Base-by-base conservation (phyloP, 2,113 vertebrate species). In the Ariopsis seemanni region DNA sequence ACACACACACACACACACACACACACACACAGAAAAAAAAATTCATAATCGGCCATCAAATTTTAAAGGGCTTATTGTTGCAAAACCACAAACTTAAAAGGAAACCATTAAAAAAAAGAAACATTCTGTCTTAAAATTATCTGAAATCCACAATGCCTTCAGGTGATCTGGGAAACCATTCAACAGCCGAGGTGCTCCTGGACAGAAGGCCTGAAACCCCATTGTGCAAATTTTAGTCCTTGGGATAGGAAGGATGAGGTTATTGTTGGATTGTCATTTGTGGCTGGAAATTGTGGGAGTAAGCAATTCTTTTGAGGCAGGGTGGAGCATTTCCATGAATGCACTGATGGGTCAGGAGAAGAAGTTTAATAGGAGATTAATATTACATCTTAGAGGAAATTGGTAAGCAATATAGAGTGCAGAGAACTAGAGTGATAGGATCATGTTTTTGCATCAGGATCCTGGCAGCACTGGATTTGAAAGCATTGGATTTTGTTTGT, bases 311-410 rank as follows among this genome's bases (percentile, higher is more conserved):
- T 58, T 12, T 58, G 30, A 81, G 77, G 11, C 27, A 22, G 55
- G 8, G 0, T 42, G 17, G 1, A 5, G 9, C 27, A 30, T 79
- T 60, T 60, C 9, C 15, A 22, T 27, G 52, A 6, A 57, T 0
- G n/a, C 25, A 10, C 20, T 20, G 71, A 48, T 48, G 17, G 2
- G 65, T 67, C 69, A 62, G 15, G 25, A 53, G 55, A 58, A 48
- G 63, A 80, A 72, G 69, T 63, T 85, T 86, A 72, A 90, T 83
- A 86, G 22, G 62, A 83, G 30, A 58, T 81, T 60, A 60, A 81
- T 42, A 60, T 60, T 60, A 80, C 14, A 80, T 80, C 1, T 57
- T 57, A 30, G 53, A 57, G 53, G 52, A 57, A 53, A 27, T 17
- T 2, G 14, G 1, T 27, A 27, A 27, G 75, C 14, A 79, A 18